phyloP scores from a whole-genome alignment of 2,113 vertebrate genomes.

The Ammospiza nelsoni region DNA sequence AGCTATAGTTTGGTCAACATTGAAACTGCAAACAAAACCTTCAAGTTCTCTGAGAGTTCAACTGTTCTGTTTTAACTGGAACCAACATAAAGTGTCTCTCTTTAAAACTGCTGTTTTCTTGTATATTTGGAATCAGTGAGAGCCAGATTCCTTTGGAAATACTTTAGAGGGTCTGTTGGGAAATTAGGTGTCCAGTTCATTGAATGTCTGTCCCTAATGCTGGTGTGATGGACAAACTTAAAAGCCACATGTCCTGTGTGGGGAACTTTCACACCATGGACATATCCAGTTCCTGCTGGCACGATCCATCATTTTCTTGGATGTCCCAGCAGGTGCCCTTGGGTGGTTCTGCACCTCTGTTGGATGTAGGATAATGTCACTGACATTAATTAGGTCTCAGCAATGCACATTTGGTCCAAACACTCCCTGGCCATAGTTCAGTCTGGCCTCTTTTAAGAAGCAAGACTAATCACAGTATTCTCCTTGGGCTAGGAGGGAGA shows the following conservation, averaged over 20 bases:
- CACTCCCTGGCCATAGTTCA: background rate
- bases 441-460: background rate
- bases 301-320: background rate
- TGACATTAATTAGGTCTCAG: background rate
- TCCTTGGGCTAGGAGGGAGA: background rate
- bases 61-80: background rate
- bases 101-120: slow-evolving; percentile 12
- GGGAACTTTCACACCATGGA: background rate
- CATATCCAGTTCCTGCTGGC: background rate
- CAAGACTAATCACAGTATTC: background rate
- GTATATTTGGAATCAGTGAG: background rate
- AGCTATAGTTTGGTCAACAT: background rate
- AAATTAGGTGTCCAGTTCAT: background rate
- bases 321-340: background rate
- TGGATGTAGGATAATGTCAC: background rate
- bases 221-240: background rate
- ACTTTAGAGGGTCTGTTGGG: background rate
- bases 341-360: background rate
- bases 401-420: background rate
- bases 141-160: background rate
- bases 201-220: background rate
- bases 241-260: background rate
- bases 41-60: background rate
- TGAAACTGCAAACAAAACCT: background rate
- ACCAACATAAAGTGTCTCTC: background rate